Conservation (phyloP, 1,140 invertebrate genomes). For the Conopomorpha cramerella region DNA sequence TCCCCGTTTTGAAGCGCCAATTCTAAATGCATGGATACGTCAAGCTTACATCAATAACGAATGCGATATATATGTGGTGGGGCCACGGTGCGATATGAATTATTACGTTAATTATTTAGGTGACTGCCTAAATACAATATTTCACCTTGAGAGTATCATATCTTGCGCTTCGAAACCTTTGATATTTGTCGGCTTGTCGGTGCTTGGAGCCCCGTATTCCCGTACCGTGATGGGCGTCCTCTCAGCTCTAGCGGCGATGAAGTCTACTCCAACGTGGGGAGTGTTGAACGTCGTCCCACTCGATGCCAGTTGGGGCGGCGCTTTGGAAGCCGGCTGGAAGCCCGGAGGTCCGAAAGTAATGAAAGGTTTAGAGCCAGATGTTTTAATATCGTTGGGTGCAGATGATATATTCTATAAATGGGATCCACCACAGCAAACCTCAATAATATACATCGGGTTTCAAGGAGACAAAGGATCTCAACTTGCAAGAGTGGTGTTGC, state of each 20-base stretch:
- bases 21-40: conserved; percentile 76
- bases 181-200: conserved; percentile 67
- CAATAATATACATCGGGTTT: conserved; percentile 63
- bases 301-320: conserved; percentile 42
- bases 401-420: conserved; percentile 37
- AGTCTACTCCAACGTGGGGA: conserved; percentile 18
- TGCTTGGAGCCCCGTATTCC: conserved; percentile 52
- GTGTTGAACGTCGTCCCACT: conserved; percentile 32
- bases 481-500: conserved; percentile 74
- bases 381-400: conserved; percentile 36
- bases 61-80: conserved; percentile 65
- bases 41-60: conserved; percentile 68
- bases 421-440: conserved; percentile 12
- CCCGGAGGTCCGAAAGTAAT: conserved; percentile 20
- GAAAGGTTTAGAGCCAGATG: conserved; percentile 9
- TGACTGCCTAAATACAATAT: conserved; percentile 55
- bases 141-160: conserved; percentile 40
- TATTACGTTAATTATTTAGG: conserved; percentile 62
- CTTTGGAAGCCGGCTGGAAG: conserved; percentile 39
- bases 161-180: conserved; percentile 67
- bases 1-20: conserved; percentile 76
- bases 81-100: conserved; percentile 71
- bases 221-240: conserved; percentile 49
- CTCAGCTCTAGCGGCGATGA: conserved; percentile 29
- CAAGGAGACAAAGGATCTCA: conserved; percentile 77